Conservation (phyloP, 1,140 invertebrate genomes). For the Macrobrachium rosenbergii region DNA sequence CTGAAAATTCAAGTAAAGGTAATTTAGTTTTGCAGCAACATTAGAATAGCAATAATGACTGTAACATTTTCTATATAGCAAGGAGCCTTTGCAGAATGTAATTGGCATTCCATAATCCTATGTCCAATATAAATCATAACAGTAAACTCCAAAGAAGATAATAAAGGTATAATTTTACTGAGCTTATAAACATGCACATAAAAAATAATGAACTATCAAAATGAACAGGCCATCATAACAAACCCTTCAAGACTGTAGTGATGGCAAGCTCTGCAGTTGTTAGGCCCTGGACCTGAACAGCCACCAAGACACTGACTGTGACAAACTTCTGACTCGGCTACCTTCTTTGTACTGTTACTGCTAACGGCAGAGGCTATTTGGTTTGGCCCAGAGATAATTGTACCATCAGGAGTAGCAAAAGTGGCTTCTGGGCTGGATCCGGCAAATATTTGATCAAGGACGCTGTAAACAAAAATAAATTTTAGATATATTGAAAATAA, state of each 20-base stretch:
- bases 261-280: constrained; percentile 47
- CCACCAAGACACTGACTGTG: constrained; percentile 58
- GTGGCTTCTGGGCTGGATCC: constrained; percentile 51
- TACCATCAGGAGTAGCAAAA: constrained; percentile 43
- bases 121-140: too few species aligned
- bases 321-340: constrained; percentile 47
- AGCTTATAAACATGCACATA: too few species aligned
- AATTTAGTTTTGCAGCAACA: background rate
- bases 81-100: too few species aligned
- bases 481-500: background rate
- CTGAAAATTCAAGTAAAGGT: constrained; percentile 29
- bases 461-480: constrained; percentile 27
- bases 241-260: constrained; percentile 59
- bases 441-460: constrained; percentile 50
- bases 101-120: too few species aligned
- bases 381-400: constrained; percentile 32
- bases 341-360: constrained; percentile 19
- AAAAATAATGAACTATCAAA: too few species aligned
- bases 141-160: too few species aligned
- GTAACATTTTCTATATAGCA: too few species aligned
- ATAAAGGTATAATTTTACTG: too few species aligned
- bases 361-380: background rate
- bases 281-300: constrained; percentile 52
- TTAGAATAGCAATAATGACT: too few species aligned
- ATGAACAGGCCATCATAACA: background rate